Base-by-base conservation (phyloP, 2,888 invertebrate species). In the Amorpha juglandis region DNA sequence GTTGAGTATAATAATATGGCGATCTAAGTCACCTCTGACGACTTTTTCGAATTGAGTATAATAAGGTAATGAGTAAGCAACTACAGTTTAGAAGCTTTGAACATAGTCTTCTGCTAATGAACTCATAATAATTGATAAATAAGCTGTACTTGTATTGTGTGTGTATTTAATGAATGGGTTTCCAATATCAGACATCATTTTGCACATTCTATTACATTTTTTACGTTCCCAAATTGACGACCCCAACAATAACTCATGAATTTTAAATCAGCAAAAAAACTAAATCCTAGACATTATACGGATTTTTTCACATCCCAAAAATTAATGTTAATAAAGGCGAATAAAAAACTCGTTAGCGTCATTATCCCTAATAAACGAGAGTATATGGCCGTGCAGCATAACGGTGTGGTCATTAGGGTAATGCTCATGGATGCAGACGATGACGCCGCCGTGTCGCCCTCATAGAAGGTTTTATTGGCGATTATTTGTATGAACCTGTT, bases 301-400 rank as follows among this genome's bases (percentile, higher is more conserved):
- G 78, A 76, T 81, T 83, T 82, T 84, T 84, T 83, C 74, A 71
- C 70, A 68, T 58, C 72, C 79, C 82, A 74, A 82, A 86, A 83
- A 77, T 71, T 72, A 71, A 69, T 77, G 78, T 67, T 68, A 73
- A 74, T 73, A 73, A 71, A 76, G 71, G 72, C 72, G 73, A 76
- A 81, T 70, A 89, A 89, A 90, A 89, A 90, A 86, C 88, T 89
- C 87, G 88, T 89, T 90, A 88, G 72, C 72, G 81, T 88, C 83
- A 89, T 90, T 88, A 88, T 84, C 83, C 84, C 81, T 89, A 88
- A 89, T 89, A 89, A 89, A 89, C 82, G 80, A 84, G 86, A 79
- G 81, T 85, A 84, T 86, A 87, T 84, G 83, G 82, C 69, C 77
- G 75, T 64, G 72, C 78, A 74, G 74, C 76, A 80, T 88, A 85